Evolutionary conservation across 2,113 vertebrate species (phyloP).

Genomic region (Mesocricetus auratus): DNA sequence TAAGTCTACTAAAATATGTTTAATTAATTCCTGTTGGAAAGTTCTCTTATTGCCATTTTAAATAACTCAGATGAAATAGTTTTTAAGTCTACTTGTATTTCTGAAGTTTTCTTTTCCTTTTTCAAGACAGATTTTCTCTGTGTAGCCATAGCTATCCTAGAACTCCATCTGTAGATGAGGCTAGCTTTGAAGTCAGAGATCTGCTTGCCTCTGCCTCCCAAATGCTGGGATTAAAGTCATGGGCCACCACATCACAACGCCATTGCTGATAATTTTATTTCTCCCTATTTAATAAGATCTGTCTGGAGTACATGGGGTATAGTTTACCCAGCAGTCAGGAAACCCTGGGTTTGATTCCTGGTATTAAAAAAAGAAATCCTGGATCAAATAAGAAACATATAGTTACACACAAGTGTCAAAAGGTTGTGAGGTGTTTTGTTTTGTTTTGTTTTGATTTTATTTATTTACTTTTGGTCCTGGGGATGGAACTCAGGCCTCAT

Average conservation of each 20-base stretch:
- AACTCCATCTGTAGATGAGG: background rate
- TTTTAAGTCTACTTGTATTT: slow-evolving; percentile 22
- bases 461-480: background rate
- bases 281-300: slow-evolving; percentile 2
- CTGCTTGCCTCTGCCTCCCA: background rate
- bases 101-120: slow-evolving; percentile 18
- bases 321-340: background rate
- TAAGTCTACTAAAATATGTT: slow-evolving; percentile 17
- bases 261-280: background rate
- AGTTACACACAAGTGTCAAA: background rate
- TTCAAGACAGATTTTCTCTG: background rate
- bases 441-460: background rate
- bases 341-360: background rate
- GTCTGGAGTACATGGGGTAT: background rate
- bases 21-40: slow-evolving; percentile 3
- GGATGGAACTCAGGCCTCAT: background rate
- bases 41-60: slow-evolving; percentile 20
- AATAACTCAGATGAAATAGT: slow-evolving; percentile 22
- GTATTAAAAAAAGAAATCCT: background rate
- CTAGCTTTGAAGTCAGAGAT: background rate
- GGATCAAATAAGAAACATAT: background rate
- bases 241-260: background rate
- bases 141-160: background rate
- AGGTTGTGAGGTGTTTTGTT: background rate
- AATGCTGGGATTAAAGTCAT: background rate